These are phyloP conservation scores for Branchinecta lynchi DNA, from an alignment of 1,140 invertebrate species.

Conservation along the genomic window DNA sequence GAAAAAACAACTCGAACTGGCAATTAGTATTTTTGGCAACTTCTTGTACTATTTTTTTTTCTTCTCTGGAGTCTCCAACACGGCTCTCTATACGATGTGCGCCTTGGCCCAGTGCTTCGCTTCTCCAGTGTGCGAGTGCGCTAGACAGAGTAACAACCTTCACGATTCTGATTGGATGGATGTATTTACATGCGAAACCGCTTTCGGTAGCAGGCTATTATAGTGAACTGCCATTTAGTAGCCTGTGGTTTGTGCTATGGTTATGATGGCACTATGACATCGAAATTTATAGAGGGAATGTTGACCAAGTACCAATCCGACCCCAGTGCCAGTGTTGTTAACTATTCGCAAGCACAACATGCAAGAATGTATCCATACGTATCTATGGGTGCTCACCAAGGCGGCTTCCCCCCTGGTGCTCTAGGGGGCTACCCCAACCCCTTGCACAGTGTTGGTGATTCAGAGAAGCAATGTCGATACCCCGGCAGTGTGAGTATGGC, in stretches of 20 bases:
- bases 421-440: conserved; percentile 29
- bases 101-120: neutral
- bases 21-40: neutral
- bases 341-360: conserved; percentile 28
- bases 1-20: too few relatives aligned
- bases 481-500: conserved; percentile 39
- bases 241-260: conserved; percentile 22
- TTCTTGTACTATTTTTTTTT: neutral
- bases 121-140: neutral
- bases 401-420: conserved; percentile 42
- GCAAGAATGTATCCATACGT: conserved; percentile 49
- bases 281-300: conserved; percentile 94
- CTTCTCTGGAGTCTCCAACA: neutral
- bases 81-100: neutral
- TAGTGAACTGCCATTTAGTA: conserved; percentile 20
- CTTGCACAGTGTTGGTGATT: conserved; percentile 36
- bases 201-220: conserved; percentile 18
- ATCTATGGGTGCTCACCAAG: conserved; percentile 47
- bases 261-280: conserved; percentile 51
- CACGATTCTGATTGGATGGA: conserved; percentile 23
- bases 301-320: conserved; percentile 80
- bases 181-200: conserved; percentile 25
- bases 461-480: conserved; percentile 63
- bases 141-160: neutral
- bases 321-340: conserved; percentile 30